Percentiles rank a stretch among this genome's conserved stretches.
Conservation (phyloP, 1,140 invertebrate genomes). For the Chrysoperla carnea region DNA sequence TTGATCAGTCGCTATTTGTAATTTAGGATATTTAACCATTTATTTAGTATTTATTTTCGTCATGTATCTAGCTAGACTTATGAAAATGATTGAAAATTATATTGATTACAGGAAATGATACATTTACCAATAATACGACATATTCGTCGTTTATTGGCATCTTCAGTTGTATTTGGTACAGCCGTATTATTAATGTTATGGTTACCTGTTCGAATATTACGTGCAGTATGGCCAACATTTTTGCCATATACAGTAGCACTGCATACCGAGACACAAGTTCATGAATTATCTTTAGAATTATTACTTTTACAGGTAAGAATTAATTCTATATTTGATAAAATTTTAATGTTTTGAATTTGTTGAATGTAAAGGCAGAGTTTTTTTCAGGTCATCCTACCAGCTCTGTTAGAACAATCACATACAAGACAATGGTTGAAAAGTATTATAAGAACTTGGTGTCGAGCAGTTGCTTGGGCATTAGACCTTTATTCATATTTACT, state of each 20-base stretch:
- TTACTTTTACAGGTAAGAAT: conserved; percentile 63
- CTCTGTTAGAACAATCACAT: conserved; percentile 89
- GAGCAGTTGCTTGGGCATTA: conserved; percentile 64
- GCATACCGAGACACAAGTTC: conserved; percentile 61
- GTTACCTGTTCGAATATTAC: conserved; percentile 81
- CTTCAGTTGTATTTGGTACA: conserved; percentile 90
- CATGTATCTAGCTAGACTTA: too few species aligned
- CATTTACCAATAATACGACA: conserved; percentile 87
- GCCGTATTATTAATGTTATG: conserved; percentile 91
- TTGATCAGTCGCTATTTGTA: too few species aligned
- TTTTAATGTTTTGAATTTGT: not conserved
- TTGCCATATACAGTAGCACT: conserved; percentile 83
- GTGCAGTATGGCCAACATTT: conserved; percentile 66
- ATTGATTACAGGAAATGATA: conserved; percentile 67
- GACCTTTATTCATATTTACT: conserved; percentile 81
- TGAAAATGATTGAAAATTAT: too few species aligned
- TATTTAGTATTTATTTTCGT: too few species aligned
- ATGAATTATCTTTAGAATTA: conserved; percentile 85
- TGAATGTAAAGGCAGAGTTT: too few species aligned
- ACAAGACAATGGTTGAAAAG: conserved; percentile 84
- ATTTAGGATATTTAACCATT: too few species aligned
- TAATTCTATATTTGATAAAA: not conserved
- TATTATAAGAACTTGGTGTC: conserved; percentile 77
- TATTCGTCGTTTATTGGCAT: conserved; percentile 73
- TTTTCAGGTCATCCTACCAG: conserved; percentile 73